Evolutionary conservation across 2,113 vertebrate species (phyloP).

Genomic region (Jaculus jaculus): DNA sequence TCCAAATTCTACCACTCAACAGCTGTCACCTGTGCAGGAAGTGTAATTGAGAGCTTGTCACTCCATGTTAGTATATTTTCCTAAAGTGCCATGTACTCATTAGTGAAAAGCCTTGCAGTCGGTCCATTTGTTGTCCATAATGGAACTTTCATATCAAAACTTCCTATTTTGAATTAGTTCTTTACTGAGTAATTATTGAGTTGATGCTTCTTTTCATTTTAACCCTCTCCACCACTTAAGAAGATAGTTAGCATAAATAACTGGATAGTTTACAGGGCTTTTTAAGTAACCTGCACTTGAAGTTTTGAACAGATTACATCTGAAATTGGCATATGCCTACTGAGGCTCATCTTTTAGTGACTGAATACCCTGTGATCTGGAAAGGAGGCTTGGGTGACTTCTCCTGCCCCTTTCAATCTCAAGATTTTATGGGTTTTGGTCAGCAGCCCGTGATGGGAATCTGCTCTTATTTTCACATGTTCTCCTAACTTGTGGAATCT

Average conservation of each 20-base stretch:
- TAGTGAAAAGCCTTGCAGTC: not conserved
- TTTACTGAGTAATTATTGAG: conserved; percentile 1
- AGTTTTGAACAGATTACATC: not conserved
- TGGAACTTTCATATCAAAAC: not conserved
- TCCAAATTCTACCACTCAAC: not conserved
- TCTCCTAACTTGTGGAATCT: not conserved
- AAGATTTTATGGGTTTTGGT: not conserved
- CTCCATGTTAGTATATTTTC: not conserved
- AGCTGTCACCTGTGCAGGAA: not conserved
- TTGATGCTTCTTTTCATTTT: not conserved
- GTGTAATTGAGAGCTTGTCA: not conserved
- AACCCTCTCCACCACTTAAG: not conserved
- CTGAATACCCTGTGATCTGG: not conserved
- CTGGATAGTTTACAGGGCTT: not conserved
- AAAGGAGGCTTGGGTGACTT: not conserved
- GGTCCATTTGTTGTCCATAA: not conserved
- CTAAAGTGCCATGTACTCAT: not conserved
- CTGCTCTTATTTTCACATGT: not conserved
- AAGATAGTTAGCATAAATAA: not conserved
- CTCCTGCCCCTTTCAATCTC: not conserved
- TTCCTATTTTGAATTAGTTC: not conserved
- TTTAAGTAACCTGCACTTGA: not conserved
- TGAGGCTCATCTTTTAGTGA: not conserved
- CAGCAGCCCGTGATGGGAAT: not conserved
- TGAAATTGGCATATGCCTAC: not conserved